Conservation (phyloP, 1,140 invertebrate species). For the Glossosoma conforme region DNA sequence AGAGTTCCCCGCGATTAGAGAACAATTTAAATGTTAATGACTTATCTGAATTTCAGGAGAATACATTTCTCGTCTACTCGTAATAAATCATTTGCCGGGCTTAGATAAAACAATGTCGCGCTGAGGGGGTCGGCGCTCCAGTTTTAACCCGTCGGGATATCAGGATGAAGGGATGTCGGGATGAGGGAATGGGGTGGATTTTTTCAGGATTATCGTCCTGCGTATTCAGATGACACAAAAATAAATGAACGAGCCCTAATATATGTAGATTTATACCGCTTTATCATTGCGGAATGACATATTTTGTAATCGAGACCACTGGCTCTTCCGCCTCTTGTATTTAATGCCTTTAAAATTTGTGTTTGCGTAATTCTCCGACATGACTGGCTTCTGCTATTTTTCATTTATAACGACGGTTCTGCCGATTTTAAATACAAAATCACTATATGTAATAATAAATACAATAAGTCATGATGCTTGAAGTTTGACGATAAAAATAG, state of each 20-base stretch:
- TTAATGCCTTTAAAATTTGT: conserved; percentile 22
- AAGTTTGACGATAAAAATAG: too few relatives aligned
- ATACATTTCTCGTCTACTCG: conserved; percentile 8
- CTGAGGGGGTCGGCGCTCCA: neutral
- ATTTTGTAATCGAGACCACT: conserved; percentile 20
- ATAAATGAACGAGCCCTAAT: conserved; percentile 20
- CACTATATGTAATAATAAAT: too few relatives aligned
- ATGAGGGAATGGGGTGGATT: neutral
- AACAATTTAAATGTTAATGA: conserved; percentile 18
- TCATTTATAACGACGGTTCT: too few relatives aligned
- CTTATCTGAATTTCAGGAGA: conserved; percentile 12
- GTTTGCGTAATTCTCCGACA: conserved; percentile 8
- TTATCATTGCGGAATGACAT: conserved; percentile 18
- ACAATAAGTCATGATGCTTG: too few relatives aligned
- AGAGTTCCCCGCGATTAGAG: conserved; percentile 8
- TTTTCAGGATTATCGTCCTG: conserved; percentile 8
- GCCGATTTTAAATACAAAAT: too few relatives aligned
- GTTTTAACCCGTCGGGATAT: neutral
- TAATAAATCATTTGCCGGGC: conserved; percentile 19
- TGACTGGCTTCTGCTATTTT: neutral
- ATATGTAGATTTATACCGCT: conserved; percentile 17
- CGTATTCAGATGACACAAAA: conserved; percentile 17
- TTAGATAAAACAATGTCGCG: conserved; percentile 11
- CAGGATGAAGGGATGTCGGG: neutral
- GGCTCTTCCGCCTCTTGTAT: conserved; percentile 18